These are phyloP conservation scores for Semaprochilodus insignis DNA, from an alignment of 2,797 vertebrate genomes.

Conservation along the genomic window DNA sequence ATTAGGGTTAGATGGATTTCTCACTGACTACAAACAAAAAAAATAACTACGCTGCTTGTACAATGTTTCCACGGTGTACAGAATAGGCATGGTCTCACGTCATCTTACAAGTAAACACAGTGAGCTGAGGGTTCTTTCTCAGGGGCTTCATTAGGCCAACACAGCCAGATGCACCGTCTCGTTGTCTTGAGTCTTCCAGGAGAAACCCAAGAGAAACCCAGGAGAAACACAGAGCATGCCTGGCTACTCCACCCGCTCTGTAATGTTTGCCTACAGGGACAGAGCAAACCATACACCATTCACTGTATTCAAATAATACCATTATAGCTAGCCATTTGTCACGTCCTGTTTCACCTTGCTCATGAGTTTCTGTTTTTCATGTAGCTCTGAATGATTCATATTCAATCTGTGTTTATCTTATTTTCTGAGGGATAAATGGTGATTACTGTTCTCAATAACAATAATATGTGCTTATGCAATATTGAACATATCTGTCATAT, in stretches of 20 bases:
- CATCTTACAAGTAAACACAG: conserved; percentile 15
- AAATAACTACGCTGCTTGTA: neutral
- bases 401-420: too few relatives aligned
- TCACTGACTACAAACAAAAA: neutral
- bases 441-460: too few relatives aligned
- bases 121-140: conserved; percentile 31
- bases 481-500: too few relatives aligned
- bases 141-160: conserved; percentile 47
- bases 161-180: conserved; percentile 6
- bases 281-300: conserved; percentile 29
- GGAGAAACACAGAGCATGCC: neutral
- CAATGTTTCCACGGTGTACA: conserved; percentile 4
- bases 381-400: neutral
- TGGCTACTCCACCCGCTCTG: conserved; percentile 15
- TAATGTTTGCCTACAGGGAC: conserved; percentile 33
- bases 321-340: conserved; percentile 26
- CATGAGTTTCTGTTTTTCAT: neutral
- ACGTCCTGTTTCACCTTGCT: conserved; percentile 16
- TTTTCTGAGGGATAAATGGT: too few relatives aligned
- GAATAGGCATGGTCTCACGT: neutral
- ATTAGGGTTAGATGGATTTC: neutral
- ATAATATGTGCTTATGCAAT: too few relatives aligned
- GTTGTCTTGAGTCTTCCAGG: conserved; percentile 8
- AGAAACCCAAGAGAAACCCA: conserved; percentile 5
- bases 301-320: conserved; percentile 33